A percentile compares a stretch with the other conserved stretches of the same genome.
These are phyloP conservation scores for Anguilla japonica DNA, from an alignment of 2,113 vertebrate species.

Conservation along the genomic window DNA sequence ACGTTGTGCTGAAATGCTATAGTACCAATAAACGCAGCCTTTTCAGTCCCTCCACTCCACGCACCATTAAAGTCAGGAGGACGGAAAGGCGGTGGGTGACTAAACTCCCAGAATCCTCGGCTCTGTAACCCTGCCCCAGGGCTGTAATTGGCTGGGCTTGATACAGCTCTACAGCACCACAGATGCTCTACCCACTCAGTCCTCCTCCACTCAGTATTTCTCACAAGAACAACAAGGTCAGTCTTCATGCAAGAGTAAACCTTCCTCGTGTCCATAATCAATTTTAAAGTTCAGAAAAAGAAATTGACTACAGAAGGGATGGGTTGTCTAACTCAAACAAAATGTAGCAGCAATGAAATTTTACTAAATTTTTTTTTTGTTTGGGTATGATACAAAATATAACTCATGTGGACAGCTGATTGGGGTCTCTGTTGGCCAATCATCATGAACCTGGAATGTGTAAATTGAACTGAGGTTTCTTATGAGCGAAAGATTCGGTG, in stretches of 20 bases:
- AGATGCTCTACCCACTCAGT: not conserved
- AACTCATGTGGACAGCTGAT: not conserved
- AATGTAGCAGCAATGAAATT: too few species aligned
- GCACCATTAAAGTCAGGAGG: not conserved
- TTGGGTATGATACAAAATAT: not conserved
- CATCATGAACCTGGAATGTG: not conserved
- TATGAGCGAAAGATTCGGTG: not conserved
- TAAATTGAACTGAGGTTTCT: not conserved
- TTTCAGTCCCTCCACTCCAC: not conserved
- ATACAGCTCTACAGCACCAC: too few species aligned
- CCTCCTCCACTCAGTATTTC: constrained; percentile 6
- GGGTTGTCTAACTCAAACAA: too few species aligned
- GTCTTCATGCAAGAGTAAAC: not conserved
- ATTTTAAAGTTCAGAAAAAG: not conserved
- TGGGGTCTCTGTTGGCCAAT: not conserved
- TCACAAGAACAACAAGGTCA: not conserved
- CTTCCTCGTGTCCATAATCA: not conserved
- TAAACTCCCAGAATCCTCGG: not conserved
- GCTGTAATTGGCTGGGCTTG: not conserved
- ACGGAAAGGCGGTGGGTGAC: not conserved
- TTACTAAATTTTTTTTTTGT: not conserved
- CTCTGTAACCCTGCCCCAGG: not conserved
- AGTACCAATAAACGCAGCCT: not conserved
- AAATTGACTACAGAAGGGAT: too few species aligned
- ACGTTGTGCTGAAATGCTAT: not conserved